These are phyloP conservation scores for Apostichopus japonicus DNA, from an alignment of 35 echinoderm and acorn worm genomes.

Conservation along the genomic window DNA sequence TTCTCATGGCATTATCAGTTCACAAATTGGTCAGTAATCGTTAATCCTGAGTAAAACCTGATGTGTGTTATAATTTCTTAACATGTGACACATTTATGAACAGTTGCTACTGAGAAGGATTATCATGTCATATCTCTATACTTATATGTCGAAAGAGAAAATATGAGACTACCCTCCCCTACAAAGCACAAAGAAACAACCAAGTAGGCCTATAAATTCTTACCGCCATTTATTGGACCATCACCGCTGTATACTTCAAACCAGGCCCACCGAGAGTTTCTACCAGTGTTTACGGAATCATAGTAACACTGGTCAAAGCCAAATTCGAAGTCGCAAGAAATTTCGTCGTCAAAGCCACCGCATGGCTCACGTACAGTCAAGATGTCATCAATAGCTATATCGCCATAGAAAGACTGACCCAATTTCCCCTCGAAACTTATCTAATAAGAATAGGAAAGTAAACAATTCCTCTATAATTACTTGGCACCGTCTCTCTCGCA, in stretches of 20 bases:
- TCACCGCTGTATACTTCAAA: constrained; percentile 29
- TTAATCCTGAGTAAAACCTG: neutral
- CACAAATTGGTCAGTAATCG: neutral
- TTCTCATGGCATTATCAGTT: neutral
- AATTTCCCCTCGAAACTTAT: constrained; percentile 78
- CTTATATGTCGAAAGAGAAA: no score
- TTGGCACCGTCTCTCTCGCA: no score
- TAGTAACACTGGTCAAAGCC: constrained; percentile 35
- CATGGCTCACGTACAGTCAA: constrained; percentile 67
- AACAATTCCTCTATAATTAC: neutral
- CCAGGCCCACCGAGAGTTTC: constrained; percentile 5
- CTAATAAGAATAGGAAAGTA: constrained; percentile 14
- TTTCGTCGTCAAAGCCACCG: constrained; percentile 44
- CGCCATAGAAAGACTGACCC: constrained; percentile 58
- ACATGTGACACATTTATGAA: neutral
- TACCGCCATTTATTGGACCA: constrained; percentile 19
- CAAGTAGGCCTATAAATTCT: neutral
- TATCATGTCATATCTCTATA: no score
- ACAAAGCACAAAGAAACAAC: no score
- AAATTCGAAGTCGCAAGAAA: constrained; percentile 52
- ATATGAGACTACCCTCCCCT: no score
- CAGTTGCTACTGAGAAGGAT: neutral
- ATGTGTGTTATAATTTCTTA: neutral
- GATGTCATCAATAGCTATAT: constrained; percentile 96
- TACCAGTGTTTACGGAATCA: neutral